These are phyloP conservation scores for Drosophila kokeensis DNA, from an alignment of 2,888 invertebrate species.

Conservation along the genomic window DNA sequence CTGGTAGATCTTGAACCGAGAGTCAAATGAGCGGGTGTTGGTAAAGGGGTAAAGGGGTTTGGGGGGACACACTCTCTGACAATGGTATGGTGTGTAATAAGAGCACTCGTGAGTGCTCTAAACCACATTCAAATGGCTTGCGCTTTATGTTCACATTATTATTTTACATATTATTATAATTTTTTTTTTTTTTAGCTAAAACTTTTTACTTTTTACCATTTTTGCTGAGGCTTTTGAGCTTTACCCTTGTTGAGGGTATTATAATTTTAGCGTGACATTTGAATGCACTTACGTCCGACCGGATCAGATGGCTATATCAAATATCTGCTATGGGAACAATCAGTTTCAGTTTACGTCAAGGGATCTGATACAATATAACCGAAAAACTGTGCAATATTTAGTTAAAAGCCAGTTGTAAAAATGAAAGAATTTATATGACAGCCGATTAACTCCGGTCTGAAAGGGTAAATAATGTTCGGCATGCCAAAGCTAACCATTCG, in stretches of 20 bases:
- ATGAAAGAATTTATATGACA: background rate
- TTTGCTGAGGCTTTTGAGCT: conserved; percentile 9
- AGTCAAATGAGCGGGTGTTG: background rate
- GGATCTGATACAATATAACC: background rate
- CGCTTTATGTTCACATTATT: conserved; percentile 41
- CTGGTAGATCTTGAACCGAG: conserved; percentile 19
- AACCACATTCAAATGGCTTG: conserved; percentile 46
- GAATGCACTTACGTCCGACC: background rate
- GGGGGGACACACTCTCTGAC: conserved; percentile 6
- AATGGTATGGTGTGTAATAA: conserved; percentile 33
- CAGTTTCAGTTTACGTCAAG: background rate
- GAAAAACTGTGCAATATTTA: background rate
- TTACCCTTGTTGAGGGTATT: background rate
- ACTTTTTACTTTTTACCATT: conserved; percentile 40
- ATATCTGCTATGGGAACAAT: background rate
- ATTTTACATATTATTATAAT: conserved; percentile 1
- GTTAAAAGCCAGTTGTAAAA: background rate
- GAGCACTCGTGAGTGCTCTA: conserved; percentile 36
- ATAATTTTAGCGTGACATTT: background rate
- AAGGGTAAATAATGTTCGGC: background rate
- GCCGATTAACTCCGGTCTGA: background rate
- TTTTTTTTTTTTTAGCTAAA: conserved; percentile 4
- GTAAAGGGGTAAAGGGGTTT: no score
- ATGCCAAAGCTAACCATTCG: background rate
- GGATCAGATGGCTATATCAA: background rate